Evolutionary conservation across 2,797 vertebrate genomes (phyloP).

Genomic region (Molossus molossus): DNA sequence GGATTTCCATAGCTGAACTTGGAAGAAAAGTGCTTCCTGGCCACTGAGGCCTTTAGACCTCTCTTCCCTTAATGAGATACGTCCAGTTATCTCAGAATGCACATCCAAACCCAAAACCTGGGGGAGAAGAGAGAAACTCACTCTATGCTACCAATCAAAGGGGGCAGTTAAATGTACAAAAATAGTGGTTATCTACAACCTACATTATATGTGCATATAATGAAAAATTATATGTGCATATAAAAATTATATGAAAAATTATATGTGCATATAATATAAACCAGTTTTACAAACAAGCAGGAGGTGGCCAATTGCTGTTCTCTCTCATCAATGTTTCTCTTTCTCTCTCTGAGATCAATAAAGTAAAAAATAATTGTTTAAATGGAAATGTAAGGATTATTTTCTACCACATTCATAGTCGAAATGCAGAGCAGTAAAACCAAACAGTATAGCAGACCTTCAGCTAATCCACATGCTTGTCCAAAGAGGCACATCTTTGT

Average conservation of each 20-base stretch:
- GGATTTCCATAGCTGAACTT: not conserved
- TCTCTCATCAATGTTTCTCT: too few species aligned
- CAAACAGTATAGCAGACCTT: not conserved
- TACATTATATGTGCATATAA: too few species aligned
- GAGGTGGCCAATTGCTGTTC: too few species aligned
- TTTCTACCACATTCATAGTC: not conserved
- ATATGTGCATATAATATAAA: not conserved
- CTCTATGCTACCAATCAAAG: not conserved
- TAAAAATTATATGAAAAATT: not conserved
- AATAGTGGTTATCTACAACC: too few species aligned
- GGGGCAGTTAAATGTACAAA: not conserved
- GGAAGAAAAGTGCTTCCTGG: not conserved
- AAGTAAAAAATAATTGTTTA: not conserved
- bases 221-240: not conserved
- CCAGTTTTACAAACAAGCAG: not conserved
- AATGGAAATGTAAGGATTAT: not conserved
- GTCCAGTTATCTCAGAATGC: too few species aligned
- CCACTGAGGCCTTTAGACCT: not conserved
- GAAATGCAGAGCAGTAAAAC: not conserved
- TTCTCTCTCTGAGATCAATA: too few species aligned
- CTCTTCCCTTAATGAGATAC: not conserved
- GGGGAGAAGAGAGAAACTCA: not conserved
- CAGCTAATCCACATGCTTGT: not conserved
- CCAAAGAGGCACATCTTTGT: not conserved
- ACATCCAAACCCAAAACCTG: not conserved